Evolutionary conservation across 2,113 vertebrate genomes (phyloP).

Genomic region (Sylvicapra grimmia): DNA sequence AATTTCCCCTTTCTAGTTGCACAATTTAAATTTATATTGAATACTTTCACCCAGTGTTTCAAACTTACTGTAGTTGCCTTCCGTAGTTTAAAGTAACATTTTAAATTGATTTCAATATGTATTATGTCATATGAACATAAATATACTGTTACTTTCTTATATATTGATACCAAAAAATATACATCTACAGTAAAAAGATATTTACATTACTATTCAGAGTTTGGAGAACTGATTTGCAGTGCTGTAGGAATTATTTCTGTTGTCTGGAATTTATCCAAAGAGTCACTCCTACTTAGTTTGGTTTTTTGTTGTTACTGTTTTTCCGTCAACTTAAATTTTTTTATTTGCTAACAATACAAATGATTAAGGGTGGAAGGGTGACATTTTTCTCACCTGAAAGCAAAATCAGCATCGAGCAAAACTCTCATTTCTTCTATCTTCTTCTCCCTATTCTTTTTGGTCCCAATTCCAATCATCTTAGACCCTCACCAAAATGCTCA

Average conservation of each 20-base stretch:
- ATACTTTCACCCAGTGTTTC: not conserved
- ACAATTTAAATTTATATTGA: not conserved
- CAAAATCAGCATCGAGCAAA: not conserved
- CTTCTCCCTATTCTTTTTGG: not conserved
- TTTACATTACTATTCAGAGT: not conserved
- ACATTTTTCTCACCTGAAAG: not conserved
- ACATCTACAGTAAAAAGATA: not conserved
- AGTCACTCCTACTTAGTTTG: not conserved
- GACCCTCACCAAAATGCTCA: not conserved
- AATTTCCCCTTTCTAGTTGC: not conserved
- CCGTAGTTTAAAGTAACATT: constrained; percentile 8
- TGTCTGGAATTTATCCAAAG: constrained; percentile 8
- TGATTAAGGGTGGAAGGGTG: not conserved
- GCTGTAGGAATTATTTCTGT: not conserved
- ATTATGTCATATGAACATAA: not conserved
- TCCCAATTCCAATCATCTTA: not conserved
- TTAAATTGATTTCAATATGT: constrained; percentile 29
- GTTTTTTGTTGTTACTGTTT: not conserved
- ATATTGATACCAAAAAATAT: not conserved
- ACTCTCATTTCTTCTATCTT: not conserved
- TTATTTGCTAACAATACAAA: not conserved
- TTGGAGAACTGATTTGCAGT: not conserved
- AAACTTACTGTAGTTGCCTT: not conserved
- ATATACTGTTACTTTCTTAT: not conserved
- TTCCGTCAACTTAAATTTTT: not conserved